Conservation (phyloP, 2,113 vertebrate species). For the Seriola rivoliana region DNA sequence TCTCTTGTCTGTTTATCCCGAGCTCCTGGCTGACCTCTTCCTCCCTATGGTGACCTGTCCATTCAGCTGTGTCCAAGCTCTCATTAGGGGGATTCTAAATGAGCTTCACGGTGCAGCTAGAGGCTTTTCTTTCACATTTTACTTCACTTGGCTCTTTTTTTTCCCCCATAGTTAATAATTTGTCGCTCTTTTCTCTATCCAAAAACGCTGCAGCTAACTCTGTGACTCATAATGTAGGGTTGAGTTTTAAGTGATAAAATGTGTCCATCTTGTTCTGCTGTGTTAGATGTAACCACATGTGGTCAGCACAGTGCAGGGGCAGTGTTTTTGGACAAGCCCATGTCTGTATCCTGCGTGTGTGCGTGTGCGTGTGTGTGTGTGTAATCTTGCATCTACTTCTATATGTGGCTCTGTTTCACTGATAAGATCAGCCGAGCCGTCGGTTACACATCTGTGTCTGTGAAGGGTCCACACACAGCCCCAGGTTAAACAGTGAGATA, state of each 20-base stretch:
- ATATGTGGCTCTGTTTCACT: slow-evolving; percentile 13
- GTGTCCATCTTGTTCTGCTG: slow-evolving; percentile 3
- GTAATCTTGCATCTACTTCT: slow-evolving; percentile 26
- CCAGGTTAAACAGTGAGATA: slow-evolving; percentile 22
- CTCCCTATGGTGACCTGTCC: slow-evolving; percentile 54
- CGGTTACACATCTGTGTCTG: slow-evolving; percentile 4
- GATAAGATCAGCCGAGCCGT: slow-evolving; percentile 62
- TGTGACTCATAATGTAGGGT: not conserved
- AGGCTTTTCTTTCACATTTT: slow-evolving; percentile 1
- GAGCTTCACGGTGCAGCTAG: slow-evolving; percentile 14
- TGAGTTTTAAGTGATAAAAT: slow-evolving; percentile 3
- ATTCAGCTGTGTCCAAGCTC: slow-evolving; percentile 69
- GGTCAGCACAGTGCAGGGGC: slow-evolving; percentile 15
- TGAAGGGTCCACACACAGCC: slow-evolving; percentile 17
- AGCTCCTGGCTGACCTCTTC: slow-evolving; percentile 60
- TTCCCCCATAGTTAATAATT: not conserved
- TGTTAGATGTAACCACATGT: slow-evolving; percentile 38
- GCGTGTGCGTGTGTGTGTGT: not conserved
- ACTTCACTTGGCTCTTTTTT: not conserved
- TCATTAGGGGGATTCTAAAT: slow-evolving; percentile 64
- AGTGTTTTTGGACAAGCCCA: not conserved
- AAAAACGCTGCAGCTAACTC: not conserved
- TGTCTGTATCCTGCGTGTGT: not conserved
- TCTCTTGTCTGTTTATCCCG: slow-evolving; percentile 44
- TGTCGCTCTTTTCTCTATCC: not conserved